Evolutionary conservation across 2,888 invertebrate species (phyloP).

Genomic region (Epirrhoe tristata): DNA sequence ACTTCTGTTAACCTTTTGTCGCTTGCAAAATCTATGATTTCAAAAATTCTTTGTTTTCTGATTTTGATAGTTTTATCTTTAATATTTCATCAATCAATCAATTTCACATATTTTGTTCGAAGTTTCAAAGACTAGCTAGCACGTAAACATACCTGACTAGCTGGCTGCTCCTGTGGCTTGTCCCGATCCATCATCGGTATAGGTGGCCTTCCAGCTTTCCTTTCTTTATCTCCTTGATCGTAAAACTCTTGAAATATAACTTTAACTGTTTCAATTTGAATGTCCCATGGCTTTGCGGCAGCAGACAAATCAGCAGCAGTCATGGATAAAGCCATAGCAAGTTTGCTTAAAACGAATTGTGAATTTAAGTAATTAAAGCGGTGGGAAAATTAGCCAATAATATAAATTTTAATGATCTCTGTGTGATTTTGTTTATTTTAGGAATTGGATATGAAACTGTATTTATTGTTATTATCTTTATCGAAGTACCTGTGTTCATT

Average conservation of each 20-base stretch:
- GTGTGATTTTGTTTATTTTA: too few species aligned
- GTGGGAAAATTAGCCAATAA: too few species aligned
- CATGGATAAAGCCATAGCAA: conserved; percentile 92
- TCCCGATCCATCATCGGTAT: conserved; percentile 93
- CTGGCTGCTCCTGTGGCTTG: conserved; percentile 90
- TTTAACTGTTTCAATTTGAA: conserved; percentile 91
- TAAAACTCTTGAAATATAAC: conserved; percentile 94
- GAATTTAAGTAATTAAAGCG: too few species aligned
- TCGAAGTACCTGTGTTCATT: conserved; percentile 84
- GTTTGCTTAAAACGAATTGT: conserved; percentile 65
- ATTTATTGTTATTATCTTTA: background rate
- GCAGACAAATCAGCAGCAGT: conserved; percentile 94
- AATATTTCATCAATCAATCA: too few species aligned
- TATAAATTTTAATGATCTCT: too few species aligned
- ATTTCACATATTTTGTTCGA: too few species aligned
- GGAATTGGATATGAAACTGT: too few species aligned
- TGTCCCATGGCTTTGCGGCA: conserved; percentile 93
- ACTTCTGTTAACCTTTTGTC: conserved; percentile 62
- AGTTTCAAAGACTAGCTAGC: too few species aligned
- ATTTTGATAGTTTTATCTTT: too few species aligned
- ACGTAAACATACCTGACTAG: conserved; percentile 91
- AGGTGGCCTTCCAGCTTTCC: conserved; percentile 87
- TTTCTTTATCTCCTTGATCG: conserved; percentile 91
- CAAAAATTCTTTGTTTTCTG: too few species aligned
- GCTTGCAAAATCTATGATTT: too few species aligned